A percentile compares a stretch with the other conserved stretches of the same genome.
Evolutionary conservation across 2,113 vertebrate species (phyloP).

Genomic region (Periophthalmodon schlosseri): DNA sequence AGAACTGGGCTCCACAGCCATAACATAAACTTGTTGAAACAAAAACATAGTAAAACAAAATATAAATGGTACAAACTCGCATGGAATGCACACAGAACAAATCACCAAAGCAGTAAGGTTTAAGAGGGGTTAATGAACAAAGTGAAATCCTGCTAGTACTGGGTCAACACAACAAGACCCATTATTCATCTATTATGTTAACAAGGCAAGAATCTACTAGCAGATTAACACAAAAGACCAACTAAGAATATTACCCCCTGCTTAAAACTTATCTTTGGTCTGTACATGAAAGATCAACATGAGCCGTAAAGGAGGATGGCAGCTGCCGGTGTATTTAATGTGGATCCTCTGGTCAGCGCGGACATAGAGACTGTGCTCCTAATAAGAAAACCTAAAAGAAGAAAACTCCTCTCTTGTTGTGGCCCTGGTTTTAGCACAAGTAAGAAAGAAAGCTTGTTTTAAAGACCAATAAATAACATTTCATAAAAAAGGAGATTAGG

Average conservation of each 20-base stretch:
- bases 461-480: slow-evolving; percentile 87
- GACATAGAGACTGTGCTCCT: slow-evolving; percentile 80
- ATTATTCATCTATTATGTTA: slow-evolving; percentile 72
- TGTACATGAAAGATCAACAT: slow-evolving; percentile 80
- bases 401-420: slow-evolving; percentile 62
- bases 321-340: slow-evolving; percentile 68
- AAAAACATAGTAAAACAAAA: slow-evolving; percentile 61
- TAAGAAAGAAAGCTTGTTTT: slow-evolving; percentile 70
- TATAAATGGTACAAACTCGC: slow-evolving; percentile 79
- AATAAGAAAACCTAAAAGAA: slow-evolving; percentile 62
- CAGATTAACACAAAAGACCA: slow-evolving; percentile 75
- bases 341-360: slow-evolving; percentile 76
- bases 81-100: slow-evolving; percentile 82
- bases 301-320: slow-evolving; percentile 71
- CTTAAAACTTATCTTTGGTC: slow-evolving; percentile 88
- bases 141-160: slow-evolving; percentile 58
- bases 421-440: slow-evolving; percentile 71
- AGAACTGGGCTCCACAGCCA: slow-evolving; percentile 70
- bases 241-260: slow-evolving; percentile 78
- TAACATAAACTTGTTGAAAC: slow-evolving; percentile 66
- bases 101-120: slow-evolving; percentile 81
- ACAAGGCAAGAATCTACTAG: slow-evolving; percentile 77
- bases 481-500: slow-evolving; percentile 76
- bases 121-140: slow-evolving; percentile 83
- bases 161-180: slow-evolving; percentile 57